phyloP scores from a whole-genome alignment of 2,888 invertebrate genomes.

The Apamea monoglypha region DNA sequence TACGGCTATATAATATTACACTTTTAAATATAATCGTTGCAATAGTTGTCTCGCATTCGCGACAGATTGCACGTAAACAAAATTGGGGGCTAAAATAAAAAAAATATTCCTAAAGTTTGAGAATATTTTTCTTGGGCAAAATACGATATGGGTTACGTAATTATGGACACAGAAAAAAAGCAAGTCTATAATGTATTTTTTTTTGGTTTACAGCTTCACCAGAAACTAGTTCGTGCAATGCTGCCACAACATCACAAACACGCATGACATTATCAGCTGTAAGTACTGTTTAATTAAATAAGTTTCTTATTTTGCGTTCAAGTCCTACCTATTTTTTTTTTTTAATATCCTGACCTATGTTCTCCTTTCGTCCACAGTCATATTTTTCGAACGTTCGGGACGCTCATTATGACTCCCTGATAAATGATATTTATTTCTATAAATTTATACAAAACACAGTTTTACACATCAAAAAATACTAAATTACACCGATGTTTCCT shows the following conservation, averaged over 20 bases:
- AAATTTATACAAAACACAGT: background rate
- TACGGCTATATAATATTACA: too few relatives aligned
- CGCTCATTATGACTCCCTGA: background rate
- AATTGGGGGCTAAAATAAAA: too few relatives aligned
- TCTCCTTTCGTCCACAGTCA: background rate
- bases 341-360: background rate
- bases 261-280: constrained; percentile 86
- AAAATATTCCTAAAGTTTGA: too few relatives aligned
- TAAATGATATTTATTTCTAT: background rate
- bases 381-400: background rate
- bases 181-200: too few relatives aligned
- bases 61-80: too few relatives aligned
- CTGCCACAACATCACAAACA: constrained; percentile 83
- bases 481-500: background rate
- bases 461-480: background rate
- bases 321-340: background rate
- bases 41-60: too few relatives aligned
- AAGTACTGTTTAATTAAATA: constrained; percentile 68
- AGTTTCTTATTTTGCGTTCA: background rate
- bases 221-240: constrained; percentile 86
- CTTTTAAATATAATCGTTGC: too few relatives aligned
- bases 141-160: too few relatives aligned
- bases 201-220: constrained; percentile 80
- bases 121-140: too few relatives aligned
- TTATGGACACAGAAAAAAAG: too few relatives aligned